phyloP scores from a whole-genome alignment of 2,797 vertebrate species.

The Petrocephalus sullivani region DNA sequence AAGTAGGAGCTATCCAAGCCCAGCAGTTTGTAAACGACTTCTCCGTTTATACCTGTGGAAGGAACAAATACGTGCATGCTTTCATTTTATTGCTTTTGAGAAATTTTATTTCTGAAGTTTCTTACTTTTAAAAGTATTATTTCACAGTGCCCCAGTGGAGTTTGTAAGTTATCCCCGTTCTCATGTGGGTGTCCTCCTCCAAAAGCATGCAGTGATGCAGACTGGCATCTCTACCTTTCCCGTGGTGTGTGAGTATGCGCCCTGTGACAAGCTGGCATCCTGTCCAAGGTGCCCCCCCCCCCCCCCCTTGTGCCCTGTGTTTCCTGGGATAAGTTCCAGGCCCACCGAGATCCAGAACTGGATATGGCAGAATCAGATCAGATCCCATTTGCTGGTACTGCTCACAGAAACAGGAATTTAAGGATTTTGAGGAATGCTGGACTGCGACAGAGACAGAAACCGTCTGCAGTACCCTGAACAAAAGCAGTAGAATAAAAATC shows the following conservation, averaged over 20 bases:
- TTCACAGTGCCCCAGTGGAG: not conserved
- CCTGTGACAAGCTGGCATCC: not conserved
- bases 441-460: not conserved
- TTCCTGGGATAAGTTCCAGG: not conserved
- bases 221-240: not conserved
- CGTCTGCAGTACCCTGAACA: not conserved
- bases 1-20: conserved; percentile 78
- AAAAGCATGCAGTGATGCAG: not conserved
- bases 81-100: not conserved
- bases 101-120: conserved; percentile 1
- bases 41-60: conserved; percentile 77
- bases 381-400: not conserved
- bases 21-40: conserved; percentile 83
- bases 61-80: not conserved
- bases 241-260: not conserved
- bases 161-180: not conserved
- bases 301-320: not conserved
- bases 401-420: not conserved
- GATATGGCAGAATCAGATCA: not conserved
- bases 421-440: not conserved
- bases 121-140: not conserved
- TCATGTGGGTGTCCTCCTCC: not conserved
- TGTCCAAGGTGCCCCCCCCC: not conserved
- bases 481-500: not conserved
- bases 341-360: not conserved